Evolutionary conservation across 2,888 invertebrate species (phyloP), one percentile per base, ranked within the genome.

Genomic region (Acanthococcus lagerstroemiae): DNA sequence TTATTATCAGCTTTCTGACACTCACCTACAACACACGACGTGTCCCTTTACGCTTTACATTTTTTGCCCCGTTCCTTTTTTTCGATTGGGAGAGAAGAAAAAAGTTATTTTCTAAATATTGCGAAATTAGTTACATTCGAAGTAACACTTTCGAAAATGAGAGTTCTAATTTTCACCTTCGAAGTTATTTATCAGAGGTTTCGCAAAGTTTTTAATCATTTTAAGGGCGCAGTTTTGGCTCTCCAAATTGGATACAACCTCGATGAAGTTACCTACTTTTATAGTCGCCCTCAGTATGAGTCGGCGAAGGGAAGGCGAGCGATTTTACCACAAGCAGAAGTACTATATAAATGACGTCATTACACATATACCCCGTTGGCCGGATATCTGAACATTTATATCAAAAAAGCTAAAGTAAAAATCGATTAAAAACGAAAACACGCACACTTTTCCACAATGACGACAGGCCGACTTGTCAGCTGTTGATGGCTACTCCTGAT

Each of bases 1-100:
- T 68, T 68, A 68, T 68, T 68, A 68, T 68, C 68, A 68, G 68
- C 61, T 66, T 65, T 67, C 67, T 68, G 68, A 67, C 68, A 68
- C 68, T 68, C 68, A 68, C 68, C 63, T 63, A 63, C 63, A 63
- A 63, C 63, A 63, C 63, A 63, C 63, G 54, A 63, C 54, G 63
- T 63, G 63, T 63, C 63, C 63, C 63, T 63, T 63, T 52, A 54
- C 63, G 54, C 54, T 63, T 45, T 12, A 44, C 46, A 58, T 45
- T 58, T 45, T 54, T 21, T 57, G 21, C 24, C 25, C 50, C 54
- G 50, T 61, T 61, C 52, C 37, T 52, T 52, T 48, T 48, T 48
- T 52, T 52, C 37, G n/a, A 37, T 15, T 15, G n/a, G 37, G n/a
- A 37, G 37, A 37, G 37, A 37, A n/a, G 48, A 19, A 48, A 48